These are phyloP conservation scores for Drosophila villosipedis DNA, from an alignment of 2,888 invertebrate species.

Conservation along the genomic window DNA sequence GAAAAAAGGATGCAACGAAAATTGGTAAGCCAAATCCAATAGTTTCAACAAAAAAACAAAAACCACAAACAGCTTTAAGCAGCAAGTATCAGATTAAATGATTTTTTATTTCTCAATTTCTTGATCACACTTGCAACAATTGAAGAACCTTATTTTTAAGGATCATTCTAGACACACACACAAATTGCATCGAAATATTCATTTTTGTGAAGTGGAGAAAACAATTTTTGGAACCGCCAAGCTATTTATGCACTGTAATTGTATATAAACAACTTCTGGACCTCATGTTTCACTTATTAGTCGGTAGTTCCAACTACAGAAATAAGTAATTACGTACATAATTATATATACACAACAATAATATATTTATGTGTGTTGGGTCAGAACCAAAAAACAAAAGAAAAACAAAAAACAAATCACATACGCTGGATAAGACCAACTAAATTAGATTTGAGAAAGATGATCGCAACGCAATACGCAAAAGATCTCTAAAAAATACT, in stretches of 20 bases:
- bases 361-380: slow-evolving; percentile 50
- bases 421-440: slow-evolving; percentile 79
- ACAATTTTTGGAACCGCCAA: slow-evolving; percentile 47
- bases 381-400: slow-evolving; percentile 25
- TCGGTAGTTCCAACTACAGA: slow-evolving; percentile 28
- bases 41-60: not conserved
- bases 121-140: not conserved
- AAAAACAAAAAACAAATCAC: slow-evolving; percentile 24
- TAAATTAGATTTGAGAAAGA: slow-evolving; percentile 63
- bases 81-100: not conserved
- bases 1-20: slow-evolving; percentile 56
- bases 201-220: slow-evolving; percentile 27
- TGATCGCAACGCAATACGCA: slow-evolving; percentile 31
- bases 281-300: slow-evolving; percentile 73
- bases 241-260: slow-evolving; percentile 51
- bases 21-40: slow-evolving; percentile 19
- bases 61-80: slow-evolving; percentile 36
- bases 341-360: slow-evolving; percentile 49
- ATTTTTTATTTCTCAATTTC: not conserved
- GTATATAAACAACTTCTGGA: slow-evolving; percentile 75
- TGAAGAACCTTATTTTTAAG: not conserved
- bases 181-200: slow-evolving; percentile 31
- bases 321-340: slow-evolving; percentile 28
- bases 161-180: not conserved
- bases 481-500: slow-evolving; percentile 31